Evolutionary conservation across 2,797 vertebrate species (phyloP), one percentile per base, ranked within the genome.

Genomic region (Lagorchestes hirsutus): DNA sequence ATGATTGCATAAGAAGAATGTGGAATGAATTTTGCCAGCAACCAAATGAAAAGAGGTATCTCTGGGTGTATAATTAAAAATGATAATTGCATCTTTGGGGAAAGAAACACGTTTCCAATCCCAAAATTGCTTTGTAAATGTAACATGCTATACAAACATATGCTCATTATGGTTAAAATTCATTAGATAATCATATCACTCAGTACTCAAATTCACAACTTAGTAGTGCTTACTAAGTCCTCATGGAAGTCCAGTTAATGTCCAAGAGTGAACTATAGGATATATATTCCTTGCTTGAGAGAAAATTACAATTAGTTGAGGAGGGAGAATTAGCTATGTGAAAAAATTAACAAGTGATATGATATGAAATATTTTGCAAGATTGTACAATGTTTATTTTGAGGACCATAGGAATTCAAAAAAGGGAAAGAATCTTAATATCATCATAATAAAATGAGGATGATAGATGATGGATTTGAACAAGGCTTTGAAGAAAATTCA

Each of bases 401-500:
- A 94, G 28, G 52, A 40, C 55, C 34, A 10, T 24, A 50, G 67
- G 46, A 82, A 93, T 74, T 56, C 57, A 24, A 92, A 67, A n/a
- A 29, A 50, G 22, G 29, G 13, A 90, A 52, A 90, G 92, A 52
- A 40, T 16, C n/a, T 82, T 46, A 82, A 46, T 18, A 10, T 24
- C 18, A 46, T 0, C 22, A 46, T 82, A 82, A 8, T 46, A 82
- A 82, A 46, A 82, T 82, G 16, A 82, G 18, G 3, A 46, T 0
- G 14, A 24, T 95, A 90, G 91, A 92, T 18, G 34, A 54, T 52
- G 40, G 18, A 3, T 91, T 62, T 95, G 54, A 91, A 55, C 6
- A 82, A 90, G 34, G 46, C 90, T 58, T 93, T 93, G 67, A 94
- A 91, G 92, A 46, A 91, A 94, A 34, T 54, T 91, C n/a, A 96